Base-by-base conservation (phyloP, 2,888 invertebrate genomes). In the Drosophila colorata region DNA sequence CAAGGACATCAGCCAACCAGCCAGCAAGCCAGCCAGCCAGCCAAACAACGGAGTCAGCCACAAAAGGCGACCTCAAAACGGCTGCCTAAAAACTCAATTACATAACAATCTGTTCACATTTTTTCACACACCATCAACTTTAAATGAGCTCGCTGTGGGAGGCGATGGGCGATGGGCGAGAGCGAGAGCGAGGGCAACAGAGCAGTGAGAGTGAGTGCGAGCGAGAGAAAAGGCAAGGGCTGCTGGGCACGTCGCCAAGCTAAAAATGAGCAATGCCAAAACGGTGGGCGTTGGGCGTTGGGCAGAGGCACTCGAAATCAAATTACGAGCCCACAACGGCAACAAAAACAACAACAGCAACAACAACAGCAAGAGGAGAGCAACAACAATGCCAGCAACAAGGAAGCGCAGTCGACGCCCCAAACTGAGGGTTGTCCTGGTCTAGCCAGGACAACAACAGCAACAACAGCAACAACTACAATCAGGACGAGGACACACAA, bases 31-130 rank as follows among this genome's bases (percentile, higher is more conserved):
- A 73, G 78, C 88, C 85, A 73, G 53, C 4, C 37, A 20, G 57
- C 31, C 58, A 38, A 44, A 23, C 61, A 58, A 28, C 47, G 46
- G 37, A 74, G 68, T 65, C 86, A 74, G 78, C 88, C 85, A 73
- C 85, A 88, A 83, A 84, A 85, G 83, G 68, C 83, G 83, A 85
- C 87, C 87, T 87, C 87, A 85, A 85, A 87, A 87, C 86, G 83
- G 83, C 83, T 89, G 90, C 87, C 89, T 89, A 89, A 90, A 90
- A 90, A 91, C 90, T 91, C 91, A 90, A 90, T 90, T 90, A 91
- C 87, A 90, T 87, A 91, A 90, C 90, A 91, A 91, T 91, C 91
- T 91, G 91, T 91, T 91, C 91, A 91, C 90, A 91, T 91, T 91
- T 91, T 89, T 90, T 90, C 86, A 91, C 90, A 91, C 90, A 90